Percentiles rank a stretch among this genome's conserved stretches.
Conservation (phyloP, 2,113 vertebrate genomes). For the Tichodroma muraria region DNA sequence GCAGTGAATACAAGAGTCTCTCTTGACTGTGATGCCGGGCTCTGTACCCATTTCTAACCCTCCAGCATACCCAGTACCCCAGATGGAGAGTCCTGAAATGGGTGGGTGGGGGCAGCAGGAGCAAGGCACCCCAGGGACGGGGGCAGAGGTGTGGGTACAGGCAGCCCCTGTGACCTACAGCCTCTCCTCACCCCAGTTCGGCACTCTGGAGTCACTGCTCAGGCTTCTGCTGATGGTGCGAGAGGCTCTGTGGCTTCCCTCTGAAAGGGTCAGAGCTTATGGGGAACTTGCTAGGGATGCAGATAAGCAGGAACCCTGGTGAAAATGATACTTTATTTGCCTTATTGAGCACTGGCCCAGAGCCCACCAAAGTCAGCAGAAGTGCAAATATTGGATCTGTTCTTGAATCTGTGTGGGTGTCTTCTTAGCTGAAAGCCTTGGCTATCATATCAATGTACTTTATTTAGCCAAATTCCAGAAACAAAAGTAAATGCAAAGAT, state of each 20-base stretch:
- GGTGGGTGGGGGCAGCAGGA: neutral
- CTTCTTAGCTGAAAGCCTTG: neutral
- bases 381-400: neutral
- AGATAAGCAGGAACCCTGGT: neutral
- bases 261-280: neutral
- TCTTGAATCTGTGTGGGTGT: neutral
- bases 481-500: neutral
- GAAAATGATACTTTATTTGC: neutral
- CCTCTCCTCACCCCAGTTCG: neutral
- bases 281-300: neutral
- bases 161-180: neutral
- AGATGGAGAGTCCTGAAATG: neutral
- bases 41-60: neutral
- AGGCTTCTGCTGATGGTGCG: neutral
- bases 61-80: neutral
- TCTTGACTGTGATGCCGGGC: neutral
- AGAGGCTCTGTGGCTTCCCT: neutral
- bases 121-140: too few relatives aligned
- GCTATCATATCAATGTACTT: neutral
- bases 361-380: neutral
- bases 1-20: neutral
- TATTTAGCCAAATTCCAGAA: neutral
- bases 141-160: rapidly evolving
- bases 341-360: neutral
- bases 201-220: rapidly evolving